Evolutionary conservation across 1,140 invertebrate species (phyloP).

Genomic region (Bombus picipes): DNA sequence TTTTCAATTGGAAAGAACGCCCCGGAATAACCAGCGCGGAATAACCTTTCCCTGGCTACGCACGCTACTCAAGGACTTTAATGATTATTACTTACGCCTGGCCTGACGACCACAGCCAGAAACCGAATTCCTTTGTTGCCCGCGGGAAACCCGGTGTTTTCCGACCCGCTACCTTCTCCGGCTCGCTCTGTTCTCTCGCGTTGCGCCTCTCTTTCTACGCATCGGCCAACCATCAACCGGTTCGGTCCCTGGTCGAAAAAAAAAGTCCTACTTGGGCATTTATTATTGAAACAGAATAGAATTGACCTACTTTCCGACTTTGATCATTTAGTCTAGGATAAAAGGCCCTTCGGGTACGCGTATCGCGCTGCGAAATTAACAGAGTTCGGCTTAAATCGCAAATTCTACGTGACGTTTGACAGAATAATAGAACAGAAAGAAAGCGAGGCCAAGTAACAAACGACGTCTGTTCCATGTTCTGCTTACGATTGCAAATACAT

Average conservation of each 20-base stretch:
- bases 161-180: neutral
- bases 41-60: conserved; percentile 25
- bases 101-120: conserved; percentile 14
- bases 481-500: no score
- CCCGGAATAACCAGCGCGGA: conserved; percentile 21
- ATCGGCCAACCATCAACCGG: neutral
- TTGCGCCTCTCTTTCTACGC: neutral
- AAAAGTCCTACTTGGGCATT: neutral
- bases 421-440: neutral
- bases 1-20: conserved; percentile 58
- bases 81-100: conserved; percentile 46
- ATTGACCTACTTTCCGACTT: conserved; percentile 13
- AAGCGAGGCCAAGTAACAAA: no score
- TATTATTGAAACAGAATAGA: neutral
- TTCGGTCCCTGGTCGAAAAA: neutral
- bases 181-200: neutral
- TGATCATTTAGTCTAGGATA: neutral
- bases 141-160: conserved; percentile 20
- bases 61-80: conserved; percentile 50
- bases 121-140: conserved; percentile 42
- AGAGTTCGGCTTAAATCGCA: neutral
- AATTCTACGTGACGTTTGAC: no score
- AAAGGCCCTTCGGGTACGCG: neutral
- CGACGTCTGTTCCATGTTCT: no score
- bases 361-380: neutral